phyloP scores from a whole-genome alignment of 2,888 invertebrate genomes.

The Rugalucina vietnamica region DNA sequence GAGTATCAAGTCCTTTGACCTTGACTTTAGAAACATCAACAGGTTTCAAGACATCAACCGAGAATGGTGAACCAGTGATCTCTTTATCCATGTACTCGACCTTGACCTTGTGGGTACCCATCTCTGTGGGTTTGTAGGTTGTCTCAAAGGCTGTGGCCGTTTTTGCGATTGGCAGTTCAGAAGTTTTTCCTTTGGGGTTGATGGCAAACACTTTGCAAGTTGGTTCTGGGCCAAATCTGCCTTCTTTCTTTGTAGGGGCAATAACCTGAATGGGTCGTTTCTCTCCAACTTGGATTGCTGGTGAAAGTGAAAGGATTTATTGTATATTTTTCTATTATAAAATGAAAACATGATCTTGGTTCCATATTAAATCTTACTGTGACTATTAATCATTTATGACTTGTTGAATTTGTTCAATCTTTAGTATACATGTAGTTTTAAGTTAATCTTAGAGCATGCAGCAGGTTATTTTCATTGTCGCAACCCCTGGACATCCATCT shows the following conservation, averaged over 20 bases:
- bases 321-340: no score
- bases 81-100: slow-evolving; percentile 82
- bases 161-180: slow-evolving; percentile 92
- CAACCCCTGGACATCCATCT: no score
- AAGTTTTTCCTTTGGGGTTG: slow-evolving; percentile 84
- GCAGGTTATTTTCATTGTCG: no score
- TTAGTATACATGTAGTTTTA: no score
- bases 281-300: slow-evolving; percentile 11
- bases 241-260: slow-evolving; percentile 12
- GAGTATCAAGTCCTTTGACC: slow-evolving; percentile 93
- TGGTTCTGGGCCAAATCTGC: slow-evolving; percentile 19
- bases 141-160: slow-evolving; percentile 88
- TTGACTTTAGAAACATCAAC: slow-evolving; percentile 93
- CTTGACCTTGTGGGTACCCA: slow-evolving; percentile 83
- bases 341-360: no score
- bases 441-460: no score
- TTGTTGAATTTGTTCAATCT: no score
- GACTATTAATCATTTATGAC: no score
- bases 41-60: slow-evolving; percentile 64
- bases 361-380: no score
- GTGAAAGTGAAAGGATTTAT: neutral
- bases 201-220: slow-evolving; percentile 69
- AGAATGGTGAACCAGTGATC: slow-evolving; percentile 82
- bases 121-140: slow-evolving; percentile 81
- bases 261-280: slow-evolving; percentile 5